Conservation (phyloP, 2,113 vertebrate species). For the Bettongia penicillata region DNA sequence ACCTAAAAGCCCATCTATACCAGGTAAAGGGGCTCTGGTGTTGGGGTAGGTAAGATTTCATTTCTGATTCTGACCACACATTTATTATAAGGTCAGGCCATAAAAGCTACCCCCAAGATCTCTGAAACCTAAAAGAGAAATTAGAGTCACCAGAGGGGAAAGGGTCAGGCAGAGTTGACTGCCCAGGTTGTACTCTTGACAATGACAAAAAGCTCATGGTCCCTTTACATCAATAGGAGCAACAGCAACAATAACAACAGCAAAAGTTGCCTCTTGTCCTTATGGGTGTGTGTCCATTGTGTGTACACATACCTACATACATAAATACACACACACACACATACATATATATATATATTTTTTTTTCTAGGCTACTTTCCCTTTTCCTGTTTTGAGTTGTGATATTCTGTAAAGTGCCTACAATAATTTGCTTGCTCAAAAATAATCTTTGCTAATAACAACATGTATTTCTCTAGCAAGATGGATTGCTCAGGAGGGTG, state of each 20-base stretch:
- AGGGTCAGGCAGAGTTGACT: not conserved
- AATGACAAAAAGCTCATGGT: not conserved
- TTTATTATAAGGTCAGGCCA: rapidly evolving
- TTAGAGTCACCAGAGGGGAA: not conserved
- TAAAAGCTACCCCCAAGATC: not conserved
- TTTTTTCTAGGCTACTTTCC: not conserved
- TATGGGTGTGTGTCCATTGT: rapidly evolving
- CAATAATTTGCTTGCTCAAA: not conserved
- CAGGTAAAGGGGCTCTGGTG: rapidly evolving
- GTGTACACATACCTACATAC: too few relatives aligned
- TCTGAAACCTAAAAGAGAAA: not conserved
- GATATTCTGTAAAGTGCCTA: not conserved
- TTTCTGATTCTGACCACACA: rapidly evolving
- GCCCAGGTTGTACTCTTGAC: not conserved
- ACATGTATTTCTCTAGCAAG: not conserved
- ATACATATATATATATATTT: too few relatives aligned
- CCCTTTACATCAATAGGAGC: not conserved
- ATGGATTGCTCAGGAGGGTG: rapidly evolving
- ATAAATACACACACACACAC: too few relatives aligned
- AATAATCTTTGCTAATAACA: not conserved
- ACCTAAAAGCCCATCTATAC: not conserved
- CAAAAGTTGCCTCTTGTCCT: not conserved
- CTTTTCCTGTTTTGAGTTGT: not conserved
- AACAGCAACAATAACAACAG: not conserved
- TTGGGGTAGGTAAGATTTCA: rapidly evolving